Percentiles rank a stretch among this genome's conserved stretches.
phyloP scores from a whole-genome alignment of 2,888 invertebrate genomes.

The Osedax fenrisi region DNA sequence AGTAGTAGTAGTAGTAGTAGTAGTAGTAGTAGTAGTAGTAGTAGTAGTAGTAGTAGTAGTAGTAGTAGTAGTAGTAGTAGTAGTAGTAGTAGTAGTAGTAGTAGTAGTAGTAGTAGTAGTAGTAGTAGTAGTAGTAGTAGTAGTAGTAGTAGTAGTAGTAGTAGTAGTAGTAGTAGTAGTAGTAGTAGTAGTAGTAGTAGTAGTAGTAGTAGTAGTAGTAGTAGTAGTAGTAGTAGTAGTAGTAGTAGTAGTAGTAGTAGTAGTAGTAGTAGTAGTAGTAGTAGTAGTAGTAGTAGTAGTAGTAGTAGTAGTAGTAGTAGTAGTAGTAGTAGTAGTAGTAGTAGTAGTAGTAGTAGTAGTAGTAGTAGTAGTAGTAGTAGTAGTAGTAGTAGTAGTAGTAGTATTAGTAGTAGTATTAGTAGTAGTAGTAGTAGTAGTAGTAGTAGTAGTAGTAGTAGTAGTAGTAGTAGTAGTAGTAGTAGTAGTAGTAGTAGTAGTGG shows the following conservation, averaged over 20 bases:
- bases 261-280: constrained; percentile 4
- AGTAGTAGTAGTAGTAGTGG: constrained; percentile 14
- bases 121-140: background rate
- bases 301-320: constrained; percentile 10
- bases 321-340: constrained; percentile 7
- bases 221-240: background rate
- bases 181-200: background rate
- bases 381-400: constrained; percentile 12
- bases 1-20: background rate
- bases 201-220: background rate
- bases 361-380: constrained; percentile 10
- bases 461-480: constrained; percentile 16
- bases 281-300: constrained; percentile 10
- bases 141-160: background rate
- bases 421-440: constrained; percentile 19
- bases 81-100: background rate
- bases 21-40: constrained; percentile 2
- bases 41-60: background rate
- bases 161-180: background rate
- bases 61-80: background rate
- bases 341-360: constrained; percentile 7
- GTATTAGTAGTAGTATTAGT: too few relatives aligned
- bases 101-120: background rate
- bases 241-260: constrained; percentile 1
- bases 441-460: constrained; percentile 19